Base-by-base conservation (phyloP, 1,140 invertebrate genomes). In the Orussus abietinus region DNA sequence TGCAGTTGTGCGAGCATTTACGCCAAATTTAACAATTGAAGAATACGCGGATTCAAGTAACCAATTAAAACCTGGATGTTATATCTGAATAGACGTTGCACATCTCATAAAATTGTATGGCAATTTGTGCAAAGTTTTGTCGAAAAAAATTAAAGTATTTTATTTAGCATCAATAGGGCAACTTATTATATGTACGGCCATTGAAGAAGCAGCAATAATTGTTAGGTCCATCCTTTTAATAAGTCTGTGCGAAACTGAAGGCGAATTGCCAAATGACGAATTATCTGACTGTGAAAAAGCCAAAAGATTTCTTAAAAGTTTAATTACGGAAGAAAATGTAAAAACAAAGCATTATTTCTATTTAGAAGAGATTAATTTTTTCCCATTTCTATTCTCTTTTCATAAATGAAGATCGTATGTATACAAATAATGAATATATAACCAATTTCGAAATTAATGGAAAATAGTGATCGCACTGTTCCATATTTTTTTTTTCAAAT, bases 21-120 rank as follows among this genome's bases (percentile, higher is more conserved):
- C 44, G 13, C 13, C 13, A 3, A 36, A 13, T 21, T 19, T 35
- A 1, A 46, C 28, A 4, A 29, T 45, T 17, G 12, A 28, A 5
- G 20, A 34, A 14, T 42, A 42, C 14, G 40, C 21, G 1, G 17
- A 34, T 21, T 26, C 17, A 6, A 13, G 14, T 10, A 10, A 32
- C 1, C 11, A 5, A 1, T 2, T 14, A 13, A 4, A 22, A 4
- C 38, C 38, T 2, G 2, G 7, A 1, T 43, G 41, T 20, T 43
- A 29, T 17, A 15, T 43, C 2, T 0, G 41, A 15, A 43, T 43
- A 10, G 41, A 43, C 17, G 41, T 25, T 4, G 41, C 33, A 2
- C 32, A 35, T 19, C 29, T 35, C 13, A 26, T 43, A 7, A 42
- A 42, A 29, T 35, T 29, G 10, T 42, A 35, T 22, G 19, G 14